Evolutionary conservation across 2,797 vertebrate species (phyloP).

Genomic region (Eulemur albifrons): DNA sequence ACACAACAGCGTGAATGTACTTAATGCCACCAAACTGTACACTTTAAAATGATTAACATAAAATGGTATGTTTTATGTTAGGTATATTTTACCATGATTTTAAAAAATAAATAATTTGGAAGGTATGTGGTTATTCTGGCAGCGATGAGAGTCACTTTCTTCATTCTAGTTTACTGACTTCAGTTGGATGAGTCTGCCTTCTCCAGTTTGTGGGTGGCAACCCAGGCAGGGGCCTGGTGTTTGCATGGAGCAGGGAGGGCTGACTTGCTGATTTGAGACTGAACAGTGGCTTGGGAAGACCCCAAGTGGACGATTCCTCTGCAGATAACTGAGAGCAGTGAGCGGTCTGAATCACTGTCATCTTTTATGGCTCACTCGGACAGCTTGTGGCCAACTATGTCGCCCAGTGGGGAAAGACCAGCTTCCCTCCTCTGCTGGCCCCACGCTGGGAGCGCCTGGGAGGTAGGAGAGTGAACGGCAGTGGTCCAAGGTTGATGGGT

Average conservation of each 20-base stretch:
- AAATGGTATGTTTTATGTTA: not conserved
- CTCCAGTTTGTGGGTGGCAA: too few species aligned
- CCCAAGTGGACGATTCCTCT: not conserved
- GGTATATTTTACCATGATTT: not conserved
- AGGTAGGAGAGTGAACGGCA: not conserved
- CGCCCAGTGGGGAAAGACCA: rapidly evolving
- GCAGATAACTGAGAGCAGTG: not conserved
- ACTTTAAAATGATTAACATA: not conserved
- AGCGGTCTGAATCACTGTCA: not conserved
- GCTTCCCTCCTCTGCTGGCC: not conserved
- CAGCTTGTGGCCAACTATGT: not conserved
- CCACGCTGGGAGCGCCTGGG: not conserved
- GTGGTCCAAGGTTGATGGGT: not conserved
- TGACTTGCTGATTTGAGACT: not conserved
- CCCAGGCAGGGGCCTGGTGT: not conserved
- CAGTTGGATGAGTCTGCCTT: not conserved
- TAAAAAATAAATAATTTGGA: not conserved
- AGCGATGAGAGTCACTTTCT: not conserved
- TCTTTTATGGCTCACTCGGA: rapidly evolving
- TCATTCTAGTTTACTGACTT: not conserved
- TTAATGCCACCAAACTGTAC: not conserved
- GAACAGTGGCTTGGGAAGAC: not conserved
- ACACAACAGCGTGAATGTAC: rapidly evolving
- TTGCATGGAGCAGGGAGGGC: not conserved
- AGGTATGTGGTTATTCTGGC: not conserved